Percentiles rank a stretch among this genome's conserved stretches.
phyloP scores from a whole-genome alignment of 2,797 vertebrate species.

The Morus bassanus region DNA sequence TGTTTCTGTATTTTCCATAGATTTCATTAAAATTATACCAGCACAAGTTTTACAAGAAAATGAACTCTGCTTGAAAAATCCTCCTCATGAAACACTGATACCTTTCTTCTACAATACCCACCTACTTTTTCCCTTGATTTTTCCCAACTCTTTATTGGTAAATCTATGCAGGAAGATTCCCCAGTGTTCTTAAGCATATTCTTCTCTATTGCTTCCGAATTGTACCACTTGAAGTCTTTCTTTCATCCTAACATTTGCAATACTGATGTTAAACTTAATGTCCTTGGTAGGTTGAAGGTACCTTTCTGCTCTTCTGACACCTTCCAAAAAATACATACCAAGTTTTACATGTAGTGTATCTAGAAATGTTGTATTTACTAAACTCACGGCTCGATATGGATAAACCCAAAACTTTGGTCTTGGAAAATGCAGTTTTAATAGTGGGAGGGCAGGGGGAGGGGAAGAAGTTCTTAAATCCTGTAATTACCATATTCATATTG shows the following conservation, averaged over 20 bases:
- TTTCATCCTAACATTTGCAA: background rate
- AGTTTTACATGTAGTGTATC: background rate
- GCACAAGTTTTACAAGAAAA: background rate
- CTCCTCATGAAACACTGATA: background rate
- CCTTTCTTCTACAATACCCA: background rate
- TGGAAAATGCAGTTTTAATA: background rate
- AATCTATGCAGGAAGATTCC: background rate
- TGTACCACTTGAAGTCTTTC: background rate
- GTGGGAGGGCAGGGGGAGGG: fast-evolving
- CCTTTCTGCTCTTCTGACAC: background rate
- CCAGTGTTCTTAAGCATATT: background rate
- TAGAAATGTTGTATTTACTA: background rate
- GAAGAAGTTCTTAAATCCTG: background rate
- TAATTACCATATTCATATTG: background rate
- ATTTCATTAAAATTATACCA: background rate
- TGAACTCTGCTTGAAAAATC: background rate
- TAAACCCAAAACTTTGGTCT: background rate
- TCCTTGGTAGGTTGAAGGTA: background rate
- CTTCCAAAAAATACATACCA: background rate
- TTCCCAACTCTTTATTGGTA: background rate
- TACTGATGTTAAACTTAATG: background rate
- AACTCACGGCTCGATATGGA: background rate
- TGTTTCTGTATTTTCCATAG: background rate
- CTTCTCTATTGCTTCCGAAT: background rate
- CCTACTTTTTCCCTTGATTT: background rate